phyloP scores from a whole-genome alignment of 1,140 invertebrate species.

The Hetaerina americana region DNA sequence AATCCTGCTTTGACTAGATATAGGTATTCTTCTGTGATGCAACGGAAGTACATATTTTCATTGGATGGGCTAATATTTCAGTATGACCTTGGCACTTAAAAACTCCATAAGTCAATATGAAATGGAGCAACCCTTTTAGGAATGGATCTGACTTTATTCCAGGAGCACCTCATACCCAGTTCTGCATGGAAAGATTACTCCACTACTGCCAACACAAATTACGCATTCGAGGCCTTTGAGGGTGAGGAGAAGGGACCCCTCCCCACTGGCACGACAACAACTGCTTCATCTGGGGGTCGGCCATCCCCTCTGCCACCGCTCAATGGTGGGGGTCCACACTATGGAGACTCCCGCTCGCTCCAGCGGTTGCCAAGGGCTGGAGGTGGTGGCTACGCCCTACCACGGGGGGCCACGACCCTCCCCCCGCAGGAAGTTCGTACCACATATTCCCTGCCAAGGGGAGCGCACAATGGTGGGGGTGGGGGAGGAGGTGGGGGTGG shows the following conservation, averaged over 20 bases:
- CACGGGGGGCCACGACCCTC: slow-evolving; percentile 12
- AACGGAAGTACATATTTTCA: no score
- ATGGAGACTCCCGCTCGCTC: slow-evolving; percentile 30
- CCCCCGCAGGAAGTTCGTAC: slow-evolving; percentile 19
- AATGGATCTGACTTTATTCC: slow-evolving; percentile 28
- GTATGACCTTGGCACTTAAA: no score
- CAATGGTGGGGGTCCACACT: background rate
- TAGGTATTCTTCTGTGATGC: no score
- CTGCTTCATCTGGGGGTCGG: background rate
- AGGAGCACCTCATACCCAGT: slow-evolving; percentile 69
- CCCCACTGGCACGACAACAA: slow-evolving; percentile 24
- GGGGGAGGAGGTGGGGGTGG: slow-evolving; percentile 24
- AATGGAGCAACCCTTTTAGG: no score
- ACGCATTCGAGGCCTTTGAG: slow-evolving; percentile 73
- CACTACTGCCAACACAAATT: slow-evolving; percentile 60
- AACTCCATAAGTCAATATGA: no score
- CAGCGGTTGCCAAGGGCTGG: slow-evolving; percentile 34
- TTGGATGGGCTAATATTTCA: no score
- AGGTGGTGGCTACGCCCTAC: slow-evolving; percentile 7
- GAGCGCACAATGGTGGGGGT: slow-evolving; percentile 23
- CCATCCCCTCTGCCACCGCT: background rate
- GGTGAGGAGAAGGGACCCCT: slow-evolving; percentile 52
- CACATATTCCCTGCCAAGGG: slow-evolving; percentile 32
- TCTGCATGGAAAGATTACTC: slow-evolving; percentile 80
- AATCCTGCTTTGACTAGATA: no score